Percentiles rank a stretch among this genome's conserved stretches.
These are phyloP conservation scores for Takifugu ocellatus DNA, from an alignment of 2,797 vertebrate species.

Conservation along the genomic window DNA sequence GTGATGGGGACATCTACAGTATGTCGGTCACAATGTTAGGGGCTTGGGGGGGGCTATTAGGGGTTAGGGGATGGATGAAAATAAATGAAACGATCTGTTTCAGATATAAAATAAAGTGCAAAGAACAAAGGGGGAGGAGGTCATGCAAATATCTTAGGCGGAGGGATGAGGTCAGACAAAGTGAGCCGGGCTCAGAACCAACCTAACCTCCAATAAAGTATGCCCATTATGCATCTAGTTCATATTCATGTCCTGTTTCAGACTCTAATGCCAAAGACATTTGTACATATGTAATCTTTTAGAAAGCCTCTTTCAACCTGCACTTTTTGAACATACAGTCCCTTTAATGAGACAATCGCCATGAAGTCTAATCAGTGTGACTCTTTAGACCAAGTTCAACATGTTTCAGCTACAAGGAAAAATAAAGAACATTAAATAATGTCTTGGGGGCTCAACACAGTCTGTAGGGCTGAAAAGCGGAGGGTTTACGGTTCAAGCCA, in stretches of 20 bases:
- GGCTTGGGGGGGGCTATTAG: too few species aligned
- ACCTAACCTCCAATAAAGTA: background rate
- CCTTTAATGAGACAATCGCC: too few species aligned
- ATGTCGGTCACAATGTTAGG: background rate
- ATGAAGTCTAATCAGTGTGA: too few species aligned
- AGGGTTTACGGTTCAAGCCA: too few species aligned
- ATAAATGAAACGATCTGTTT: background rate
- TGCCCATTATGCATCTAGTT: background rate
- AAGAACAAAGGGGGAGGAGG: slow-evolving; percentile 1
- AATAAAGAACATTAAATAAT: too few species aligned
- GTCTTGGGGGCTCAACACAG: too few species aligned
- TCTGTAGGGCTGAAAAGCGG: too few species aligned
- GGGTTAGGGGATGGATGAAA: background rate
- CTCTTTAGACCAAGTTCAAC: too few species aligned
- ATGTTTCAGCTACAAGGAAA: too few species aligned
- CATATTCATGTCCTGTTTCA: background rate
- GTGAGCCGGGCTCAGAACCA: background rate
- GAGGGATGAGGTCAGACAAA: background rate
- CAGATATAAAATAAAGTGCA: slow-evolving; percentile 1
- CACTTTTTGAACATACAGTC: too few species aligned
- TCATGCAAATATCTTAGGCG: background rate
- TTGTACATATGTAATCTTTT: background rate
- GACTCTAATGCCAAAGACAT: background rate
- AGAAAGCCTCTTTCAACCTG: too few species aligned
- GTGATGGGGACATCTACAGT: background rate